These are phyloP conservation scores for Echinarachnius parma DNA, from an alignment of 53 echinoderm and acorn worm species.

Conservation along the genomic window DNA sequence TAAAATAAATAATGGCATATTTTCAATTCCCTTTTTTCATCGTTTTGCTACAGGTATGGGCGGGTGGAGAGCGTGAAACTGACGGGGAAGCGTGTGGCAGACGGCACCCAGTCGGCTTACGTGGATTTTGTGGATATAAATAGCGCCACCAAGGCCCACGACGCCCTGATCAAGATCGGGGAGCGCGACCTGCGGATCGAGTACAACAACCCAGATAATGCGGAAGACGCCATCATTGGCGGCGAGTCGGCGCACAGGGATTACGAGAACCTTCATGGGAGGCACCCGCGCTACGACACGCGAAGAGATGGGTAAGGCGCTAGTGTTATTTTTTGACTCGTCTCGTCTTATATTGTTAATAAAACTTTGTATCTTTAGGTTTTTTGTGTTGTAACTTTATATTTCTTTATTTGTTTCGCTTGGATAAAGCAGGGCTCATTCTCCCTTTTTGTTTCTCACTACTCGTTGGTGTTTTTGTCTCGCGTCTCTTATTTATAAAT, in stretches of 20 bases:
- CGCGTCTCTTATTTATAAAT: too few species aligned
- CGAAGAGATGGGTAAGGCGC: conserved; percentile 84
- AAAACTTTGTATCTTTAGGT: background rate
- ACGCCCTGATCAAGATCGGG: conserved; percentile 90
- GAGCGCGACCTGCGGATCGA: conserved; percentile 94
- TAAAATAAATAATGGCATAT: conserved; percentile 9
- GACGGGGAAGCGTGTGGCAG: conserved; percentile 88
- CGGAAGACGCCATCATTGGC: conserved; percentile 72
- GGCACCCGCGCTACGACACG: conserved; percentile 85
- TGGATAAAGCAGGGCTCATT: too few species aligned
- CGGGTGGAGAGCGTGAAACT: conserved; percentile 98
- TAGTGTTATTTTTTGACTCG: background rate
- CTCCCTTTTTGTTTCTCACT: too few species aligned
- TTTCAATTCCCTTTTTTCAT: background rate
- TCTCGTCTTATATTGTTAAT: background rate
- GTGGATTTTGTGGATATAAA: conserved; percentile 99
- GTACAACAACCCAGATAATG: conserved; percentile 89
- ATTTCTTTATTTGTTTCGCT: too few species aligned
- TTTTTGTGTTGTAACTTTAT: too few species aligned
- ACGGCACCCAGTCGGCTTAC: conserved; percentile 93
- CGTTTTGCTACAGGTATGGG: conserved; percentile 73
- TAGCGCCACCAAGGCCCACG: conserved; percentile 98
- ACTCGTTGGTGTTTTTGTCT: too few species aligned
- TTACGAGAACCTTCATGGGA: conserved; percentile 65
- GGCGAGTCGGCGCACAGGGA: conserved; percentile 72